Base-by-base conservation (phyloP, 2,888 invertebrate genomes). In the Hemithea aestivaria region DNA sequence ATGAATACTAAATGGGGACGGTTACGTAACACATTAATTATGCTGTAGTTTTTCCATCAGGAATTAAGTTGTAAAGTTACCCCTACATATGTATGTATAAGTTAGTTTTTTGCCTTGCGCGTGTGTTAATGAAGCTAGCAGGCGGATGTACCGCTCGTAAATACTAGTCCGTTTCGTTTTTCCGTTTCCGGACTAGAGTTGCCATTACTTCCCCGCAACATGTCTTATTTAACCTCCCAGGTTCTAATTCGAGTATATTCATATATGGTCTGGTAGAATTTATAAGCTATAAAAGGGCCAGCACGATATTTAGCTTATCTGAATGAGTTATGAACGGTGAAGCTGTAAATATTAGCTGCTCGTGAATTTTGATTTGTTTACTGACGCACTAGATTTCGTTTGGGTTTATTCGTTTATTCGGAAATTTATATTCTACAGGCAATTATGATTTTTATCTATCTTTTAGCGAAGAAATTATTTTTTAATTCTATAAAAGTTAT, bases 161-260 rank as follows among this genome's bases (percentile, higher is more conserved):
- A 85, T 85, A 83, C 78, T 73, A 72, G 75, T 73, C 76, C 77
- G 79, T 75, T 83, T 78, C 79, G 83, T 79, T 81, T 82, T 81
- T 77, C 82, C 82, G 79, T 66, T 83, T 82, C 83, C 83, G 74
- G 71, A 59, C 71, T 66, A 66, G 66, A 69, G 72, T 71, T 73
- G 70, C 78, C 66, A 72, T 77, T 79, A 79, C 71, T 79, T 73
- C 65, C 69, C 65, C 70, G 64, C 64, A 75, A 73, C 73, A 75
- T 70, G 78, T 81, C 81, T 83, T 79, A 79, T 76, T 81, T 73
- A 73, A 72, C 66, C 67, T 66, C 71, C 65, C 68, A 33, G 24
- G 22, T 66, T 66, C 66, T 77, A 79, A 76, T 77, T 75, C 68
- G 60, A 66, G 65, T 58, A 63, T 65, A 62, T 69, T 58, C 61